Evolutionary conservation across 2,797 vertebrate species (phyloP), one percentile per base, ranked within the genome.

Genomic region (Menidia menidia): DNA sequence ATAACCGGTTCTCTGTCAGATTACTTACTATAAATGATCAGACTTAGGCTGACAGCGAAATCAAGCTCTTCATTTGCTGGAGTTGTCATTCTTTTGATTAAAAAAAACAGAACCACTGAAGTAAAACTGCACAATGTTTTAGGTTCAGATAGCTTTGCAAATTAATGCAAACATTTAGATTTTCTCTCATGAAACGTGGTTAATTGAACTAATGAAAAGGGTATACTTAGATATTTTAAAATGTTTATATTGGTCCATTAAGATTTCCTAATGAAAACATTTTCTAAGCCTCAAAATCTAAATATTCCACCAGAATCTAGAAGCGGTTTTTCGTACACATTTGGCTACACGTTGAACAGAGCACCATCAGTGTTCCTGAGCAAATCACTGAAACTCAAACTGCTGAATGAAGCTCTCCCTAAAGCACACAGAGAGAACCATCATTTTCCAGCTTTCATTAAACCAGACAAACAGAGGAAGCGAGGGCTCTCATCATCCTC

Each of bases 391-490:
- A 53, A 82, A 68, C 57, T 25, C 5, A 4, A 59, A 64, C 51
- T 42, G 43, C 16, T 65, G 53, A 54, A 16, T 42, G 7, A 11
- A 35, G 35, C 25, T 59, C 56, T 52, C 62, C 2, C 35, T 39
- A 30, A 32, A 51, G 11, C 19, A 41, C 30, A 9, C 19, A 18
- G 6, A 32, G 2, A 48, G 42, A 70, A 70, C 47, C 52, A 48
- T 41, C 48, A 53, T 44, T 58, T 83, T 65, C 54, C 60, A 59
- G 57, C 9, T 16, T 33, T 73, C 61, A 70, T 77, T 41, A 73
- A 73, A 73, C 9, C 60, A 56, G 65, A 51, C 61, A 80, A 54
- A 73, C 31, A 10, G 39, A 78, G 62, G 51, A 67, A 53, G 33
- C 16, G 32, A 41, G 8, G 19, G 60, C 50, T 54, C 60, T 71